Evolutionary conservation across 2,113 vertebrate genomes (phyloP).

Genomic region (Salminus brasiliensis): DNA sequence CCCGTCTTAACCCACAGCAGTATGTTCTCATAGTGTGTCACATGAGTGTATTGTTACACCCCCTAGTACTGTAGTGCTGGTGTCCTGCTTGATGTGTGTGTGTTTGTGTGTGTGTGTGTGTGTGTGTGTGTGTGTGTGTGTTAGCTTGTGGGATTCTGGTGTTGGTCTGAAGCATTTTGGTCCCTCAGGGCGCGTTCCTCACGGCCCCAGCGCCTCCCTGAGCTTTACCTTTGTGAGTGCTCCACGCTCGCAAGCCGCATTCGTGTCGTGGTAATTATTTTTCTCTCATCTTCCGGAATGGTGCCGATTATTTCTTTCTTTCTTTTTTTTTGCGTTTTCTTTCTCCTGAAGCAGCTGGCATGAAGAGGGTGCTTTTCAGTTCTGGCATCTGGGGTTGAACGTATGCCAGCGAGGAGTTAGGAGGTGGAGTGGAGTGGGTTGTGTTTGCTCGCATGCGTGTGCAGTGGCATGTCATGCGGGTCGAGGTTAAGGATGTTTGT

Average conservation of each 20-base stretch:
- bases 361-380: constrained; percentile 63
- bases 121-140: no score
- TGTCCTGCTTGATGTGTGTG: background rate
- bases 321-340: constrained; percentile 44
- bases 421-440: constrained; percentile 38
- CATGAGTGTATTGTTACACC: background rate
- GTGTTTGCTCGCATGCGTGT: constrained; percentile 32
- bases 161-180: background rate
- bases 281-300: constrained; percentile 58
- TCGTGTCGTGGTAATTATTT: constrained; percentile 52
- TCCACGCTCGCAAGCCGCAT: constrained; percentile 41
- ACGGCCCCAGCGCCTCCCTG: constrained; percentile 38
- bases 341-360: constrained; percentile 61
- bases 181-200: constrained; percentile 20
- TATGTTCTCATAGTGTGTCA: background rate
- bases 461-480: constrained; percentile 36
- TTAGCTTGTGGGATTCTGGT: background rate
- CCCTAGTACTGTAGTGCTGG: background rate
- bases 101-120: no score
- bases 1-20: background rate
- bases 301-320: constrained; percentile 51
- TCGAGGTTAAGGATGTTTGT: constrained; percentile 51
- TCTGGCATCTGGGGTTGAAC: constrained; percentile 59
- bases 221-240: constrained; percentile 48
- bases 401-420: constrained; percentile 50